Conservation (phyloP, 2,113 vertebrate species). For the Sporophila hypoxantha region DNA sequence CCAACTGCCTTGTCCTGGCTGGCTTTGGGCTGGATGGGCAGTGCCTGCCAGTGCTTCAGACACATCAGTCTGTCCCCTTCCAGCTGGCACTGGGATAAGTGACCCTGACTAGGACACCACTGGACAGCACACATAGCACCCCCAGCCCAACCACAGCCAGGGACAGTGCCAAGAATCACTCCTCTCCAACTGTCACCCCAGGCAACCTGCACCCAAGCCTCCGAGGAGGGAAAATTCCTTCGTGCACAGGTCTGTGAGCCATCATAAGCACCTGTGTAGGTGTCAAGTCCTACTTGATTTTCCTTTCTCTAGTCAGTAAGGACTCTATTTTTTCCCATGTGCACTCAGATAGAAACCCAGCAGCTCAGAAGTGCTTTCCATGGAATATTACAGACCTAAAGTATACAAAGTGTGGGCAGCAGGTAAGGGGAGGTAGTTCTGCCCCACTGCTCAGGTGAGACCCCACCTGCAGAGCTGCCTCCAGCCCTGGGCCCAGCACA, state of each 20-base stretch:
- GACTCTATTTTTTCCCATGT: neutral
- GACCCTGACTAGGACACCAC: neutral
- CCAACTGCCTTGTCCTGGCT: neutral
- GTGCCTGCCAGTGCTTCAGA: neutral
- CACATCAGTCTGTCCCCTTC: neutral
- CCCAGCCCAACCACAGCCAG: neutral
- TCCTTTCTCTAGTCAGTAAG: neutral
- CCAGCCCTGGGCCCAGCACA: neutral
- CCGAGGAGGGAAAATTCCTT: neutral
- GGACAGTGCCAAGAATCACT: neutral
- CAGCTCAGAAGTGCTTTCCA: neutral
- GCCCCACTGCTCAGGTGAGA: neutral
- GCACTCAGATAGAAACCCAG: neutral
- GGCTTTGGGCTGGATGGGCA: neutral
- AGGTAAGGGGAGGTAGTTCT: neutral
- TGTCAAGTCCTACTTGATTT: neutral
- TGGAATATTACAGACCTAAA: neutral
- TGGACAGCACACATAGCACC: fast-evolving
- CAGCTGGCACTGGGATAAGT: neutral
- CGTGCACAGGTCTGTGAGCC: neutral
- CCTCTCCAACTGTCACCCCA: neutral
- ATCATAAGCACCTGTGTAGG: neutral
- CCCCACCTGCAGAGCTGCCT: neutral
- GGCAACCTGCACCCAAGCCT: neutral
- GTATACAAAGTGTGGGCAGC: neutral